Evolutionary conservation across 1,140 invertebrate genomes (phyloP), one percentile per base, ranked within the genome.

Genomic region (Caenorhabditis inopinata): DNA sequence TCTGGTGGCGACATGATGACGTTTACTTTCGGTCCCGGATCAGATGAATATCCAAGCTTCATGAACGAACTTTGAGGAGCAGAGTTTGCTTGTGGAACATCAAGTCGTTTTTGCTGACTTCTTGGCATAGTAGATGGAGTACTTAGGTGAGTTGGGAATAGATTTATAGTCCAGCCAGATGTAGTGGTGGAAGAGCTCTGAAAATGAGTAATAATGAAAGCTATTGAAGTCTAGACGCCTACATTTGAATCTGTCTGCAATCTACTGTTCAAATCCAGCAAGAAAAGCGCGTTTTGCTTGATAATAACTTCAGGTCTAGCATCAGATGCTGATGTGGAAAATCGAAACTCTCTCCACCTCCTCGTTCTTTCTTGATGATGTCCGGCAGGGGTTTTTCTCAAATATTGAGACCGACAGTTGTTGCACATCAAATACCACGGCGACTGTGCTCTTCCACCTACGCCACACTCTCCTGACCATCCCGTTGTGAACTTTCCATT

Each of bases 231-330:
- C 38, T 42, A 23, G 21, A 16, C 7, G 23, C 83, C 73, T 88
- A 86, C 80, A 86, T 76, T 88, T 81, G 11, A 89, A 73, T 53
- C 85, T 9, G 87, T 89, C 51, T 87, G 91, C 1, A 91, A 92
- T 0, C 93, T 92, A 83, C 93, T 93, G 1, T 93, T 93, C 53
- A 98, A 88, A 86, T 97, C 95, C 74, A 98, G 89, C 12, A 98
- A 89, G 88, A 98, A 98, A 90, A 96, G 92, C 0, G 96, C 95
- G 89, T 98, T 98, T 86, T 95, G 94, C 82, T 93, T 94, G 91
- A 98, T 94, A 0, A 93, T 91, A 16, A 93, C 87, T 86, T 96
- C 94, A 6, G 93, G 92, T 51, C 94, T 92, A 80, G 88, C 84
- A 14, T 86, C 82, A 62, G 84, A 85, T 16, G 86, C 84, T 16